phyloP scores from a whole-genome alignment of 2,113 vertebrate species.

The Eolophus roseicapilla region DNA sequence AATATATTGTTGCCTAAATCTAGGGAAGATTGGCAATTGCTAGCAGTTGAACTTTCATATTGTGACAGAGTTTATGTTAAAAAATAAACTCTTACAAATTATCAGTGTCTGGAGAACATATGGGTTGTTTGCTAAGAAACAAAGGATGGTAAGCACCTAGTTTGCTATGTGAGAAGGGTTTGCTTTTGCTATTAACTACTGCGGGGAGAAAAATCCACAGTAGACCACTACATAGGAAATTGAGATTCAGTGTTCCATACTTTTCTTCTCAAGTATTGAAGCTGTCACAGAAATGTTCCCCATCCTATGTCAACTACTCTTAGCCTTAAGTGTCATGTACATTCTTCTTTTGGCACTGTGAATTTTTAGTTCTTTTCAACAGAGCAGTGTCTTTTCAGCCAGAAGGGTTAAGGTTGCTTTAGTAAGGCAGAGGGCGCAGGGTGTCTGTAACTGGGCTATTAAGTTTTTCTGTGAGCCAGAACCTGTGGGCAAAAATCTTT shows the following conservation, averaged over 20 bases:
- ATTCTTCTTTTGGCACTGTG: neutral
- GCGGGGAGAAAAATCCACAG: neutral
- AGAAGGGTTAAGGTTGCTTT: neutral
- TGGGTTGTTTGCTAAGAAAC: neutral
- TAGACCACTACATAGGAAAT: neutral
- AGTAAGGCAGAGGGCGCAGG: neutral
- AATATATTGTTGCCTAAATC: constrained; percentile 45
- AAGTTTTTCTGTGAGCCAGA: neutral
- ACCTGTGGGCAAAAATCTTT: neutral
- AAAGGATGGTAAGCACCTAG: neutral
- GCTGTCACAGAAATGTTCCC: neutral
- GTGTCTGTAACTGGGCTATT: neutral
- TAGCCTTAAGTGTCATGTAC: neutral
- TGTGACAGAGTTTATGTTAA: neutral
- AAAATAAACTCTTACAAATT: neutral
- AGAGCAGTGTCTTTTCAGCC: neutral
- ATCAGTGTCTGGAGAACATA: neutral
- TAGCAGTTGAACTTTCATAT: neutral
- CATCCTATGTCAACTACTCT: neutral
- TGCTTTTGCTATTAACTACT: neutral
- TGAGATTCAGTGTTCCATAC: neutral
- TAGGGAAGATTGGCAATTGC: neutral
- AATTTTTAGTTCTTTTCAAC: neutral
- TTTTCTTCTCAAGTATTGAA: neutral
- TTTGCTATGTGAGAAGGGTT: neutral